Percentiles rank a stretch among this genome's conserved stretches.
These are phyloP conservation scores for Zonotrichia leucophrys DNA, from an alignment of 2,113 vertebrate genomes.

Conservation along the genomic window DNA sequence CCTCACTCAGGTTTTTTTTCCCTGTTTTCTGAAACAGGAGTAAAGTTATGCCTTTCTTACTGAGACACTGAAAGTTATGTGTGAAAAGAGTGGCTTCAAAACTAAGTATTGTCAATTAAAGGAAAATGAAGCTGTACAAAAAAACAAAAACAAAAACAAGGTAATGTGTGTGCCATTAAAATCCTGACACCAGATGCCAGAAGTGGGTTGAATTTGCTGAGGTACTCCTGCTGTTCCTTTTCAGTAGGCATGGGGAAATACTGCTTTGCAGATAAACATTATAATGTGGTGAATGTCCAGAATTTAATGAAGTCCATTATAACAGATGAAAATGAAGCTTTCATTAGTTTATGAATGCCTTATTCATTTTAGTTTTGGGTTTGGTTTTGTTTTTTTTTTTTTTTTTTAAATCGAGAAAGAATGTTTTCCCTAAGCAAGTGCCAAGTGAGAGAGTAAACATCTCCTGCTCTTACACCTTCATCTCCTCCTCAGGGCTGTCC, in stretches of 20 bases:
- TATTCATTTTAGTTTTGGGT: not conserved
- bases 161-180: not conserved
- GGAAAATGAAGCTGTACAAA: not conserved
- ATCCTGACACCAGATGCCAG: not conserved
- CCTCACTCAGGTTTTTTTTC: not conserved
- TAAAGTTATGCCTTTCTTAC: not conserved
- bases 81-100: not conserved
- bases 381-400: too few species aligned
- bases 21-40: not conserved
- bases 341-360: conserved; percentile 47
- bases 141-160: not conserved
- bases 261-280: conserved; percentile 8
- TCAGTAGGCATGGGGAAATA: not conserved
- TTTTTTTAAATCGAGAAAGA: not conserved
- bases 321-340: conserved; percentile 43
- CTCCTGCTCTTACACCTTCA: not conserved
- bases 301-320: conserved; percentile 30
- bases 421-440: conserved; percentile 31
- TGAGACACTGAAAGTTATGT: not conserved
- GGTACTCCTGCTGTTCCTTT: not conserved
- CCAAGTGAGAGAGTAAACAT: conserved; percentile 46
- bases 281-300: conserved; percentile 12
- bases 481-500: not conserved
- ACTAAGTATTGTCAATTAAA: not conserved
- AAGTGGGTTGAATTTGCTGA: conserved; percentile 1